phyloP scores from a whole-genome alignment of 2,113 vertebrate species.

The Monarcha castaneiventris region DNA sequence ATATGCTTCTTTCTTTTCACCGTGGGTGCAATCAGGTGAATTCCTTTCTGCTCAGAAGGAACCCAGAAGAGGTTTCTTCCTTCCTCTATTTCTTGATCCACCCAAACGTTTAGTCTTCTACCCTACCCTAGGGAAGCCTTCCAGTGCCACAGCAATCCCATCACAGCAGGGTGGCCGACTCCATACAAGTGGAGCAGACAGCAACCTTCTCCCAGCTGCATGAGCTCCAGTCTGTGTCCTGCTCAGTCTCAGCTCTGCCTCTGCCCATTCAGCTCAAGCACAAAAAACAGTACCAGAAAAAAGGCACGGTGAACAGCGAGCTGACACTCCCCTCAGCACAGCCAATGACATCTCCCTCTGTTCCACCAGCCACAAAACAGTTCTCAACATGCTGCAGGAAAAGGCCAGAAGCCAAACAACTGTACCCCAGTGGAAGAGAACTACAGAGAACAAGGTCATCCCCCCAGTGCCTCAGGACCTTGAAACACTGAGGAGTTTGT shows the following conservation, averaged over 20 bases:
- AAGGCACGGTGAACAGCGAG: background rate
- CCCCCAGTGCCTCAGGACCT: background rate
- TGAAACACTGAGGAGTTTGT: background rate
- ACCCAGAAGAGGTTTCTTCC: background rate
- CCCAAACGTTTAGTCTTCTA: background rate
- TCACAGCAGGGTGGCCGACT: background rate
- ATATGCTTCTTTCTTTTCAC: background rate
- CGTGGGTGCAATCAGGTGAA: background rate
- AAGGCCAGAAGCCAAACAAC: constrained; percentile 3
- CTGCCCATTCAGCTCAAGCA: background rate
- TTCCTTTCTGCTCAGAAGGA: background rate
- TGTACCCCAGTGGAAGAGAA: background rate
- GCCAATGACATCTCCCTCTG: background rate
- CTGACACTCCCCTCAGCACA: background rate
- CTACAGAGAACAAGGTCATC: background rate
- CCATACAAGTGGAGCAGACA: background rate
- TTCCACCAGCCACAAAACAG: background rate
- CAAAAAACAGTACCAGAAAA: background rate
- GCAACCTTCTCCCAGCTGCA: background rate
- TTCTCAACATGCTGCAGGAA: background rate
- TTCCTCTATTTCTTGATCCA: background rate
- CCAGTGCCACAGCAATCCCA: background rate
- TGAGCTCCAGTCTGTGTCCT: background rate
- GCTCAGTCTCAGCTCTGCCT: background rate
- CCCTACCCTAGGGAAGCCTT: background rate